These are phyloP conservation scores for Chanos chanos DNA, from an alignment of 2,797 vertebrate species.

Conservation along the genomic window DNA sequence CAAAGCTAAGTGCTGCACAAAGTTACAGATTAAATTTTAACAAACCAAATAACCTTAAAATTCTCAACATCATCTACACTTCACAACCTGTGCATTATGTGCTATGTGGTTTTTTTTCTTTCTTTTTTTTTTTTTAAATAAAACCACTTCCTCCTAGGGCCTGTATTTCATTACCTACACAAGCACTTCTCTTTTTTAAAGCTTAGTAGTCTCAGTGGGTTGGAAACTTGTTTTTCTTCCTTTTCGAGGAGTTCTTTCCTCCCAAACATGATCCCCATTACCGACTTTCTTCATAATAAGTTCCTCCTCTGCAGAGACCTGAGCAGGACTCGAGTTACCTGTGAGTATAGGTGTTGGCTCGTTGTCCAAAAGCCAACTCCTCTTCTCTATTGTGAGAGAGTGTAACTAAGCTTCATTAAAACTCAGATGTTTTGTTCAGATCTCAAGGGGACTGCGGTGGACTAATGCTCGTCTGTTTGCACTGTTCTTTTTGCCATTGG, in stretches of 20 bases:
- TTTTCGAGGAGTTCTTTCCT: constrained; percentile 19
- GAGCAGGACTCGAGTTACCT: constrained; percentile 10
- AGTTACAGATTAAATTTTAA: too few species aligned
- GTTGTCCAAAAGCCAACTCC: neutral
- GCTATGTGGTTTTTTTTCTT: neutral
- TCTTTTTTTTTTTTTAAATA: neutral
- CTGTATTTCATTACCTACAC: neutral
- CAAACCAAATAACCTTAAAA: neutral
- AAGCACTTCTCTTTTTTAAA: neutral
- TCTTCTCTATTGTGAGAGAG: neutral
- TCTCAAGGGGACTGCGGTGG: too few species aligned
- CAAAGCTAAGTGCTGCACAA: too few species aligned
- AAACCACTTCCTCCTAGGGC: neutral
- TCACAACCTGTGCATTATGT: neutral
- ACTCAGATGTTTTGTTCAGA: too few species aligned
- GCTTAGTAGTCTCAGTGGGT: constrained; percentile 2
- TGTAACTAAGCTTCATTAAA: neutral
- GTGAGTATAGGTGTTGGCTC: neutral
- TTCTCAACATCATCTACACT: neutral
- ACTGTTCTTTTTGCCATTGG: constrained; percentile 13
- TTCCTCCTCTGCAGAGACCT: neutral
- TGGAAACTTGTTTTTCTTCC: constrained; percentile 16
- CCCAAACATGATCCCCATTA: constrained; percentile 11
- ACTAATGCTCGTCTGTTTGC: constrained; percentile 2
- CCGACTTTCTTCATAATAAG: constrained; percentile 16